Evolutionary conservation across 2,888 invertebrate genomes (phyloP), one percentile per base, ranked within the genome.

Genomic region (Ochropacha duplaris): DNA sequence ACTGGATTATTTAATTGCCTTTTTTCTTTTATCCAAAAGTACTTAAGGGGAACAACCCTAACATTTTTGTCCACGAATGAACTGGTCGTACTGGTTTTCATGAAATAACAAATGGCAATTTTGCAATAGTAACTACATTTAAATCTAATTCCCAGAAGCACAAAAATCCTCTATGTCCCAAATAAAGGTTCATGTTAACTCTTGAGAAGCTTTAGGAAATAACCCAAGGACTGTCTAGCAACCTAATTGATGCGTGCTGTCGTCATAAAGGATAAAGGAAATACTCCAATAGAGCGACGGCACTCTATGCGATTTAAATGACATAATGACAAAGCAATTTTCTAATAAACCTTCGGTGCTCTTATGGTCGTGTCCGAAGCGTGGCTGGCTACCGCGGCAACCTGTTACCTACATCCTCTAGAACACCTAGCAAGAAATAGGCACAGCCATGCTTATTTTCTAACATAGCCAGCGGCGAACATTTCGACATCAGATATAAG

Each of bases 241-340:
- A 78, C 88, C 84, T 92, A 92, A 91, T 90, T 92, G 91, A 82
- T 89, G 85, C 84, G 84, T 82, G 84, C 85, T 87, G 86, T 85
- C 91, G 89, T 91, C 92, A 92, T 86, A 88, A 85, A 92, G 91
- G 90, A 91, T 92, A 88, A 86, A 92, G 92, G 92, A 92, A 91
- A 91, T 91, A 92, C 92, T 89, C 86, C 86, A 91, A 90, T 92
- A 87, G 88, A 92, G 81, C 91, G 92, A 87, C 91, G 86, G 89
- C 84, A 87, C 88, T 92, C 90, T 91, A 92, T 92, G 92, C 92
- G 92, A 92, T 92, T 92, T 92, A 92, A 92, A 92, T 92, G 92
- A 92, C 90, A 92, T 92, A 92, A 92, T 92, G 92, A 90, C 91
- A 72, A 86, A 83, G 88, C 92, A 92, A 92, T 92, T 92, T 92